Base-by-base conservation (phyloP, 2,888 invertebrate genomes). In the Vesta saturnalis region DNA sequence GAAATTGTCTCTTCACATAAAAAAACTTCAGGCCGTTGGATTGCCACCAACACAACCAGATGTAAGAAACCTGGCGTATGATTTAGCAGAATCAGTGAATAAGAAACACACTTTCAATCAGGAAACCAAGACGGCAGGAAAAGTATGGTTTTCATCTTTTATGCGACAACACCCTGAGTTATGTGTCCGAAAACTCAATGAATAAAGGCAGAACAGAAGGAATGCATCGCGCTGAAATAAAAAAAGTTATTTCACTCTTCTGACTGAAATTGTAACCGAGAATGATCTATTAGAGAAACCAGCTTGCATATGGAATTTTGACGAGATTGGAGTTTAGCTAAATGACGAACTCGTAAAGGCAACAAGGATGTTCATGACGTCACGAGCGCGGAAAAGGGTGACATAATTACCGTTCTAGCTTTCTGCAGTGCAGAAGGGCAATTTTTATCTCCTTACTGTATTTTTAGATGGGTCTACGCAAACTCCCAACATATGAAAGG, bases 171-270 rank as follows among this genome's bases (percentile, higher is more conserved):
- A 52, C 19, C 19, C 52, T 52, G 52, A 52, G 19, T 52, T 52
- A 18, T 19, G 19, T 19, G 19, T 52, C 52, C 52, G 10, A 52
- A 52, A 52, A 52, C 21, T 18, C 18, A 56, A 56, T 23, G 15
- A 56, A 56, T 56, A 56, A 56, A 23, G 22, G 23, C 56, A 56
- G 30, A 30, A 30, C 56, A 56, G 56, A 56, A 56, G 56, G 56
- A 56, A 56, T 56, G 56, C 22, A 56, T 56, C 56, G 56, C 56
- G 30, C 56, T 56, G 23, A 56, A 56, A 56, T 56, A 56, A 56
- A 56, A n/a, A n/a, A 49, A 49, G 18, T 49, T 49, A 49, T 49
- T 49, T 49, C 49, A 49, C 49, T 49, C 49, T 49, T 16, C 18
- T 56, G 56, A 56, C 56, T 10, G 56, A 56, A 30, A 56, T 56